Percentiles rank a stretch among this genome's conserved stretches.
phyloP scores from a whole-genome alignment of 2,113 vertebrate genomes.

The Cygnus buccinator region DNA sequence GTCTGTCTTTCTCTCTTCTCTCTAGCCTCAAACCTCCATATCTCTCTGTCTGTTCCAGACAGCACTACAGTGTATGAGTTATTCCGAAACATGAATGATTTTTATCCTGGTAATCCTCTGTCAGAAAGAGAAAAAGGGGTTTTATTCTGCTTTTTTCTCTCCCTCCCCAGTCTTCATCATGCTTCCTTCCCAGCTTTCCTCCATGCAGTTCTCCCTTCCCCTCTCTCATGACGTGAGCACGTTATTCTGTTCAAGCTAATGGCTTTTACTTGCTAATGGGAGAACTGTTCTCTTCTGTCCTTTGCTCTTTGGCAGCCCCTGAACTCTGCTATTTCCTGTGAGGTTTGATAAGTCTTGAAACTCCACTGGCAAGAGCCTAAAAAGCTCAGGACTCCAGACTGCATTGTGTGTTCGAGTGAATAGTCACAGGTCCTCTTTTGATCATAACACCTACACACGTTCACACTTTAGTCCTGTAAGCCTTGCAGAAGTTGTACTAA shows the following conservation, averaged over 20 bases:
- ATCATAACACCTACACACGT: not conserved
- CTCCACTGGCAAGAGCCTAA: not conserved
- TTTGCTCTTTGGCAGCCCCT: slow-evolving; percentile 32
- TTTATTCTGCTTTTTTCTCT: not conserved
- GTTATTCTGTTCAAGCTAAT: not conserved
- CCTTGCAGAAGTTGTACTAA: not conserved
- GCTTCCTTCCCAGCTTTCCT: not conserved
- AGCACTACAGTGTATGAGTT: not conserved
- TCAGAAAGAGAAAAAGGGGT: not conserved
- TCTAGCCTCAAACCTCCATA: not conserved
- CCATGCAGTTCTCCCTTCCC: not conserved
- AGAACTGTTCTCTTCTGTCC: slow-evolving; percentile 10
- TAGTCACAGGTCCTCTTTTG: not conserved
- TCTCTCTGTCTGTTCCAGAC: not conserved
- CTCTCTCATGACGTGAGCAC: not conserved
- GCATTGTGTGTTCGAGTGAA: not conserved
- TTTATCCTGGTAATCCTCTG: not conserved
- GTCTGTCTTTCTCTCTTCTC: not conserved
- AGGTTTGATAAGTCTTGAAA: slow-evolving; percentile 32
- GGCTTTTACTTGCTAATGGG: slow-evolving; percentile 58
- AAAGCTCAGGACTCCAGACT: not conserved
- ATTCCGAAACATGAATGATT: not conserved
- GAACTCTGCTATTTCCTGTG: slow-evolving; percentile 46
- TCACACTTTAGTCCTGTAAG: not conserved
- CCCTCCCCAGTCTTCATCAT: not conserved